Evolutionary conservation across 2,113 vertebrate species (phyloP).

Genomic region (Pangasianodon gigas): DNA sequence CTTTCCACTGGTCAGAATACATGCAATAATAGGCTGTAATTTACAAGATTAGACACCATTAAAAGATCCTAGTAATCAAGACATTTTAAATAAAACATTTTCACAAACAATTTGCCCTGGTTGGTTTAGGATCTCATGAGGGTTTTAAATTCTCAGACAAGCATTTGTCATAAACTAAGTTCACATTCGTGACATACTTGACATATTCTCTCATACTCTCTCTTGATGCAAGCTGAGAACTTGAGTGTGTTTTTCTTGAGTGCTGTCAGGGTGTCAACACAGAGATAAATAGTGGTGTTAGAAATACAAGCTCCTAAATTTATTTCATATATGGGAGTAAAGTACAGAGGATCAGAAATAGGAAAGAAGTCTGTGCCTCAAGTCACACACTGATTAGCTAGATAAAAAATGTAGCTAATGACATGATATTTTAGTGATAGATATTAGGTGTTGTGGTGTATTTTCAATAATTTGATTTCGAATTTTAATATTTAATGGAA

Average conservation of each 20-base stretch:
- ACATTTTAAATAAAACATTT: not conserved
- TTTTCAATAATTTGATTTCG: not conserved
- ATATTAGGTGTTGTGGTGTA: not conserved
- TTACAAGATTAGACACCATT: not conserved
- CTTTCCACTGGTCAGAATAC: not conserved
- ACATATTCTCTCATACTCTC: not conserved
- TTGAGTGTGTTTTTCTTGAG: not conserved
- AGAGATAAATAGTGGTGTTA: not conserved
- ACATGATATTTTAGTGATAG: not conserved
- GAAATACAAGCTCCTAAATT: not conserved
- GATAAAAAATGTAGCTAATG: not conserved
- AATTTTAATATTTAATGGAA: not conserved
- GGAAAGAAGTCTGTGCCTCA: not conserved
- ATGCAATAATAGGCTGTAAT: not conserved
- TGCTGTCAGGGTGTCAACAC: not conserved
- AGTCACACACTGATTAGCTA: not conserved
- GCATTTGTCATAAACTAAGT: conserved; percentile 1
- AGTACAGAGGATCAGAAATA: not conserved
- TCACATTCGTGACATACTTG: not conserved
- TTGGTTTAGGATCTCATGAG: conserved; percentile 17
- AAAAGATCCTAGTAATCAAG: not conserved
- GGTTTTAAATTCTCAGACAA: conserved; percentile 29
- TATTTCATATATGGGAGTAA: not conserved
- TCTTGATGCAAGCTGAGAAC: not conserved
- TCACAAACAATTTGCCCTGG: not conserved